Evolutionary conservation across 1,140 invertebrate species (phyloP).

Genomic region (Danaus plexippus): DNA sequence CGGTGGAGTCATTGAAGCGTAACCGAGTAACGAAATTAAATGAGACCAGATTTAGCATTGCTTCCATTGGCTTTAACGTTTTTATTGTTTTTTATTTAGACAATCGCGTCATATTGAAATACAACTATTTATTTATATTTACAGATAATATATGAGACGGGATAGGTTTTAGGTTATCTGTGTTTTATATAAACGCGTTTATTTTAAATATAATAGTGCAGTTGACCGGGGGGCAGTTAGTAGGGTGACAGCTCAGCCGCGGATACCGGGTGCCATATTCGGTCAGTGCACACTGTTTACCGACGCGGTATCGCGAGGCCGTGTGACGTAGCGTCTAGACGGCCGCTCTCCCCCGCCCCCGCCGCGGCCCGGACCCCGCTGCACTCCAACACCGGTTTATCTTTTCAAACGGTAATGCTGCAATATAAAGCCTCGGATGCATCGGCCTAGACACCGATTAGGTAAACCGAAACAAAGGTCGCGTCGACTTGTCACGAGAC

Average conservation of each 20-base stretch:
- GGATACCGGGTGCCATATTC: constrained; percentile 63
- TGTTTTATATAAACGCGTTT: too few relatives aligned
- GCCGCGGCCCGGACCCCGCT: constrained; percentile 28
- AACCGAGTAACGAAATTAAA: constrained; percentile 9
- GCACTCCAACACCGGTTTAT: constrained; percentile 65
- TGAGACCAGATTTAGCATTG: constrained; percentile 11
- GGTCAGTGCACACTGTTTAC: constrained; percentile 70
- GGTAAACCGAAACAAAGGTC: constrained; percentile 5
- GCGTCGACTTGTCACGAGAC: neutral
- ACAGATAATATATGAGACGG: too few relatives aligned
- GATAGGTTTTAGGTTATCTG: too few relatives aligned
- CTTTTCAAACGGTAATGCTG: constrained; percentile 62
- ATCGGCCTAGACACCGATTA: constrained; percentile 30
- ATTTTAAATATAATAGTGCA: constrained; percentile 4
- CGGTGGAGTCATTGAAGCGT: constrained; percentile 12
- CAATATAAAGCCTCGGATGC: constrained; percentile 49
- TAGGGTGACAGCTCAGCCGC: constrained; percentile 41
- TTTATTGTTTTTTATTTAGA: too few relatives aligned
- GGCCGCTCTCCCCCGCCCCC: constrained; percentile 38
- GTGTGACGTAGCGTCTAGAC: constrained; percentile 70
- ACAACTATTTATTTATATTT: too few relatives aligned
- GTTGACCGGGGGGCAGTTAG: constrained; percentile 25
- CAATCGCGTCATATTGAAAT: too few relatives aligned
- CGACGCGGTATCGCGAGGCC: constrained; percentile 66
- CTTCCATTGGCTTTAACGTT: neutral